Base-by-base conservation (phyloP, 2,888 invertebrate genomes). In the Elmis aenea region DNA sequence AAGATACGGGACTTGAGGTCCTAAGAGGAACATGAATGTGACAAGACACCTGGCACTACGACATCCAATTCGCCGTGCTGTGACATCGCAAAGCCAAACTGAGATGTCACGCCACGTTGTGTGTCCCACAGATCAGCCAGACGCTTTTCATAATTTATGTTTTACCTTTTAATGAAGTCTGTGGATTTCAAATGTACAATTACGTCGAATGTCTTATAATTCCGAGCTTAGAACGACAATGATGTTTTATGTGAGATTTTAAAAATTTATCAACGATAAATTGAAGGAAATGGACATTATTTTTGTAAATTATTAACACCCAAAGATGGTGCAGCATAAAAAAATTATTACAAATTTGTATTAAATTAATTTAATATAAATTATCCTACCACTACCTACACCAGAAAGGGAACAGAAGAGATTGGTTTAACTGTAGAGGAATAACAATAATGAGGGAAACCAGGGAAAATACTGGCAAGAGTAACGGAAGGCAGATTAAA, bases 171-270 rank as follows among this genome's bases (percentile, higher is more conserved):
- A 52, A 52, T 52, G 48, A 51, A 46, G 51, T 48, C 38, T 34
- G 26, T 38, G 45, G 45, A 52, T 52, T 52, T 52, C 47, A 47
- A 43, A 42, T 38, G 48, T 33, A 45, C 45, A 51, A 50, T 51
- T 50, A 48, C 33, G 48, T 43, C 48, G 31, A 34, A 36, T 33
- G 5, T 18, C 8, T 18, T 6, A 18, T 18, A 18, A 18, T 18
- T 18, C 18, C 18, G 5, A 8, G 18, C 5, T 18, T 18, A 5
- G 18, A 6, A 6, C 8, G 5, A 6, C 5, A 18, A 18, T 18
- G 5, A 18, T 18, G 5, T 18, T 18, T 18, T 18, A 6, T 8
- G 8, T 5, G 18, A 8, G 18, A 18, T 6, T 6, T 6, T 18
- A 18, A 18, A 18, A 18, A n/a, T n/a, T n/a, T n/a, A n/a, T n/a